Evolutionary conservation across 2,113 vertebrate species (phyloP), one percentile per base, ranked within the genome.

Genomic region (Dinomys branickii): DNA sequence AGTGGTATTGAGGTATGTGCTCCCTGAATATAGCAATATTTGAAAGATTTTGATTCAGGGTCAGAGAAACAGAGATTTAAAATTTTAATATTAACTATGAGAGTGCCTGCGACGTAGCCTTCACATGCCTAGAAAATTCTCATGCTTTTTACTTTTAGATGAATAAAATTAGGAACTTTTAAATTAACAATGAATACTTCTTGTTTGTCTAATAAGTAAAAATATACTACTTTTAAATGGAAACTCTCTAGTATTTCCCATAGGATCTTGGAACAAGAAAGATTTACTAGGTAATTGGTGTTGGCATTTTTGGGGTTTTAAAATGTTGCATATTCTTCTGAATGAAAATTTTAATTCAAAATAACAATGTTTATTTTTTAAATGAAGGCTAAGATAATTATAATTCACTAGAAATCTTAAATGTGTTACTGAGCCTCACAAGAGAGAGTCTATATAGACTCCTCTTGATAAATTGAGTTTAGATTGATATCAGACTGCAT

Each of bases 1-100:
- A 99, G 98, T 92, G 96, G 98, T 3, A 99, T 99, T 61, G 98
- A 99, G 99, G 99, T 99, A 97, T 96, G 96, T 95, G 92, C 50
- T 93, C 17, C 84, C 78, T 88, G 71, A 83, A 85, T 93, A 59
- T 35, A 94, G 73, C 22, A n/a, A 2, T 81, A n/a, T 75, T 90
- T 94, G 82, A 77, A 82, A 91, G 26, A 83, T 85, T 94, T 83
- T 92, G 33, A 94, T 93, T 97, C 85, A 93, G 78, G 71, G 78
- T 84, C 54, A 94, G 35, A 90, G 35, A 35, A 91, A 94, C 63
- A 67, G 47, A 69, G 19, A 88, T 92, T 75, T 50, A 75, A 47
- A 67, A 30, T 69, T 94, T 59, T 59, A 77, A 3, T 94, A 65
- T 88, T 87, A 58, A 59, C 50, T 78, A 14, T 61, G 90, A 80